These are phyloP conservation scores for Drosophila robusta DNA, from an alignment of 2,888 invertebrate species.

Conservation along the genomic window DNA sequence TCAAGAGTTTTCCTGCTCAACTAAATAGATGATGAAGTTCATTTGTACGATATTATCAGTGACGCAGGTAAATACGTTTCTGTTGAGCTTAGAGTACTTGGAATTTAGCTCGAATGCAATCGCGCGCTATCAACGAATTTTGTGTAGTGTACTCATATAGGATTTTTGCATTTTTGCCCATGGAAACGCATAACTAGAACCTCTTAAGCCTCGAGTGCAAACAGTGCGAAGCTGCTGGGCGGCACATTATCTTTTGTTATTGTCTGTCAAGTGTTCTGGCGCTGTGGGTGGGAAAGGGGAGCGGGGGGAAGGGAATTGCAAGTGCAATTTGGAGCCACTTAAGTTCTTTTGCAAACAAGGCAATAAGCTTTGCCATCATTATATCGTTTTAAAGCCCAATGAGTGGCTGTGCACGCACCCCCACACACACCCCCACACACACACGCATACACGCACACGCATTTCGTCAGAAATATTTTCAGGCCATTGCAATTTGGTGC, in stretches of 20 bases:
- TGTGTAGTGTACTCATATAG: background rate
- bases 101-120: too few species aligned
- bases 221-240: conserved; percentile 41
- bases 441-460: background rate
- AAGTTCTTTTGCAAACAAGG: conserved; percentile 62
- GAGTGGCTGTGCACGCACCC: conserved; percentile 10
- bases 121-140: background rate
- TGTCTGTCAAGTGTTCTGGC: conserved; percentile 7
- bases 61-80: too few species aligned
- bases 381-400: conserved; percentile 52
- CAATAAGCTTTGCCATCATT: conserved; percentile 58
- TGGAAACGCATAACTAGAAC: conserved; percentile 56
- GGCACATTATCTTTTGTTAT: conserved; percentile 8
- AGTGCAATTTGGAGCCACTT: conserved; percentile 68
- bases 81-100: too few species aligned
- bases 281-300: too few species aligned
- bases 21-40: too few species aligned
- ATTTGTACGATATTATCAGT: too few species aligned
- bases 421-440: conserved; percentile 1
- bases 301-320: too few species aligned
- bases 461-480: conserved; percentile 1
- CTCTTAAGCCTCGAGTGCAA: conserved; percentile 44
- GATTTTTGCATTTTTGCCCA: conserved; percentile 29
- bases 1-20: too few species aligned
- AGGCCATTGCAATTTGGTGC: conserved; percentile 25